Evolutionary conservation across 2,888 invertebrate genomes (phyloP).

Genomic region (Aspidiotus rigidus): DNA sequence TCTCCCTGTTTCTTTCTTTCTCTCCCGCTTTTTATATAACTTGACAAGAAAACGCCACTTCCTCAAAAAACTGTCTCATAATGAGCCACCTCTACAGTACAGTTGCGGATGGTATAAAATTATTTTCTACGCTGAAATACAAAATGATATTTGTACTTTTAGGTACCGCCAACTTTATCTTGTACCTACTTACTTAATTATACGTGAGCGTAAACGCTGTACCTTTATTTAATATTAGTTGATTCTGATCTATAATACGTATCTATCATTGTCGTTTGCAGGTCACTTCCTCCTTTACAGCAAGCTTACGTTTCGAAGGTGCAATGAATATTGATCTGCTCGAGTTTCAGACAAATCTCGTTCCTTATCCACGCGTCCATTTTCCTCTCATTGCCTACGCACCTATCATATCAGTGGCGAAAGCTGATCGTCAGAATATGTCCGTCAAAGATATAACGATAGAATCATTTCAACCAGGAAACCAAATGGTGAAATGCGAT

Average conservation of each 20-base stretch:
- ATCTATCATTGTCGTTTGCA: slow-evolving; percentile 8
- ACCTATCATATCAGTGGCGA: slow-evolving; percentile 61
- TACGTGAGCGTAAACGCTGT: too few relatives aligned
- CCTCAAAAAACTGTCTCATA: too few relatives aligned
- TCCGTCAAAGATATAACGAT: slow-evolving; percentile 74
- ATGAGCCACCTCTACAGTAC: too few relatives aligned
- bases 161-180: too few relatives aligned
- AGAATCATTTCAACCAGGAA: slow-evolving; percentile 78
- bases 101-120: too few relatives aligned
- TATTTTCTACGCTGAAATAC: too few relatives aligned
- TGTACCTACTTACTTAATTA: background rate
- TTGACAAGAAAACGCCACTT: too few relatives aligned
- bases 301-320: slow-evolving; percentile 76
- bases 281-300: slow-evolving; percentile 64
- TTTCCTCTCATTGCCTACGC: slow-evolving; percentile 53
- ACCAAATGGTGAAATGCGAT: slow-evolving; percentile 86
- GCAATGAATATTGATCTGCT: slow-evolving; percentile 57
- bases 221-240: too few relatives aligned
- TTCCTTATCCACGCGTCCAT: slow-evolving; percentile 32
- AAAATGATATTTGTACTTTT: too few relatives aligned
- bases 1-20: too few relatives aligned
- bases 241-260: background rate
- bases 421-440: slow-evolving; percentile 66
- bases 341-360: slow-evolving; percentile 56
- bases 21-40: too few relatives aligned